A percentile compares a stretch with the other conserved stretches of the same genome.
These are phyloP conservation scores for Hoplostethus atlanticus DNA, from an alignment of 2,797 vertebrate genomes.

Conservation along the genomic window DNA sequence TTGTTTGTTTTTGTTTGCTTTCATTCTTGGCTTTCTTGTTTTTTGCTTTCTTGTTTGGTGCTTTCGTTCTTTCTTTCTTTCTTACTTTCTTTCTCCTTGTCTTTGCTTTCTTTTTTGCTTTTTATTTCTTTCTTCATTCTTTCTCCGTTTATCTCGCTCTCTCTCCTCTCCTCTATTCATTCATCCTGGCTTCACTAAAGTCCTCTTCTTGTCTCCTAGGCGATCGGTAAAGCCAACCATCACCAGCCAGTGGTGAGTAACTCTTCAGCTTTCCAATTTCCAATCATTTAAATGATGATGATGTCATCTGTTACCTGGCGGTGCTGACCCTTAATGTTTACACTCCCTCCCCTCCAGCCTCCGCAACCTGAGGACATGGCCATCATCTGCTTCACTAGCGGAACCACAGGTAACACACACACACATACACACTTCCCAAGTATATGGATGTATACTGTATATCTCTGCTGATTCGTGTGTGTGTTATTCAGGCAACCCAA, in stretches of 20 bases:
- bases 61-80: neutral
- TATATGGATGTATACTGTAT: neutral
- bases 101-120: neutral
- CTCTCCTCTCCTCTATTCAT: no score
- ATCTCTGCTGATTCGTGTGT: neutral
- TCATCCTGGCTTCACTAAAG: neutral
- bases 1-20: no score
- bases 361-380: constrained; percentile 90
- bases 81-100: neutral
- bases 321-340: neutral
- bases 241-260: constrained; percentile 76
- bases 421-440: neutral
- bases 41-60: no score
- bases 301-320: neutral
- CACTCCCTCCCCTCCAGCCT: constrained; percentile 76
- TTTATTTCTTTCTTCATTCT: neutral
- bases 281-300: neutral
- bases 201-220: constrained; percentile 56
- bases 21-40: no score
- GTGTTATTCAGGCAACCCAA: constrained; percentile 87
- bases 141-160: neutral
- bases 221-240: constrained; percentile 74
- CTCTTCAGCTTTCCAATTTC: neutral
- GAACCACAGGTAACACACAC: constrained; percentile 88
- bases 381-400: constrained; percentile 93